phyloP scores from a whole-genome alignment of 1,140 invertebrate genomes.

The Conopomorpha cramerella region DNA sequence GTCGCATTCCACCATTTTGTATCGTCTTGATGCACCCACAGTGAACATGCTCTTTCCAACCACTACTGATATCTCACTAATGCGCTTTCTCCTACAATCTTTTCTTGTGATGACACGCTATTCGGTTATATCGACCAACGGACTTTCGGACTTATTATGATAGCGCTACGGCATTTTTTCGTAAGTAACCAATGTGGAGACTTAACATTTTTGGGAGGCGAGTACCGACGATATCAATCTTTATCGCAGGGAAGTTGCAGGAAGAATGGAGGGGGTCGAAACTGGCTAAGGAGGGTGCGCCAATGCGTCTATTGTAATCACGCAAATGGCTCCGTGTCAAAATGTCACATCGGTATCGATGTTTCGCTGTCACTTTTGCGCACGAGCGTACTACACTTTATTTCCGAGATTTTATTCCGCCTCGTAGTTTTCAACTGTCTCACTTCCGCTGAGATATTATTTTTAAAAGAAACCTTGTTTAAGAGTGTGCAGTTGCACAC shows the following conservation, averaged over 20 bases:
- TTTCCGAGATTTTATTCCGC: neutral
- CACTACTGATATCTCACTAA: constrained; percentile 51
- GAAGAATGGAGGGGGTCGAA: constrained; percentile 33
- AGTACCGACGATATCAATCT: constrained; percentile 52
- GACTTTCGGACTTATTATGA: constrained; percentile 18
- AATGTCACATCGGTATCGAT: constrained; percentile 55
- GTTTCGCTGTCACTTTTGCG: constrained; percentile 44
- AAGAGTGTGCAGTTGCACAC: too few species aligned
- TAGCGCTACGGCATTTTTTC: constrained; percentile 21
- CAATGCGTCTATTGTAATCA: constrained; percentile 56
- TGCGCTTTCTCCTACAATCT: constrained; percentile 55
- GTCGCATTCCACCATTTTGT: too few species aligned
- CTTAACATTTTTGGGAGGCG: constrained; percentile 49
- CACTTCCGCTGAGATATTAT: too few species aligned
- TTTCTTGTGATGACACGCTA: constrained; percentile 53
- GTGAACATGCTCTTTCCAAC: constrained; percentile 44
- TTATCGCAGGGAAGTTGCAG: constrained; percentile 53
- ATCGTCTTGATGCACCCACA: too few species aligned
- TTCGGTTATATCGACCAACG: too few species aligned
- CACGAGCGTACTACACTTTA: constrained; percentile 9
- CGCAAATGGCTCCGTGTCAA: constrained; percentile 57
- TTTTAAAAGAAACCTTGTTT: too few species aligned
- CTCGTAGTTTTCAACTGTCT: too few species aligned
- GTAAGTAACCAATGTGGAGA: too few species aligned
- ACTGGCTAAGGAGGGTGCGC: constrained; percentile 35